Base-by-base conservation (phyloP, 2,888 invertebrate species). In the Drosophila flavopinicola region DNA sequence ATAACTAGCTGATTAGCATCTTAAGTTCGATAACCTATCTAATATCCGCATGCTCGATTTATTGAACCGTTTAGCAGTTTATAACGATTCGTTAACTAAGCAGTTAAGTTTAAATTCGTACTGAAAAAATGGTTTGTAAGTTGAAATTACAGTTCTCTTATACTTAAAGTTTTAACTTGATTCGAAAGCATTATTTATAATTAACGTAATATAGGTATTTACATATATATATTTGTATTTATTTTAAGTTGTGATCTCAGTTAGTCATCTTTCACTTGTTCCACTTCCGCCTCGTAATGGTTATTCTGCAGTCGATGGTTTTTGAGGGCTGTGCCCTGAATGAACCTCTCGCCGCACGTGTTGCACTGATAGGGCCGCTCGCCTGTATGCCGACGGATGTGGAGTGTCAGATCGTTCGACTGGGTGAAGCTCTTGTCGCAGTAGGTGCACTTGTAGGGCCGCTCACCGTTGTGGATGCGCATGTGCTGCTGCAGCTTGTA, bases 381-480 rank as follows among this genome's bases (percentile, higher is more conserved):
- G 38, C 95, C 95, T 0, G 95, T 95, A 84, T 95, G 95, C 0
- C 95, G 91, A 0, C 95, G 92, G 78, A 95, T 93, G 85, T 95
- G 95, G 11, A 95, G 87, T 0, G 94, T 94, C 44, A 95, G 90
- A 82, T 95, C 95, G 88, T 95, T 95, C 47, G 94, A 95, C 88
- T 95, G 95, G 0, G 94, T 94, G 88, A 95, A 95, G 23, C 90
- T 89, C 60, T 90, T 90, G 20, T 90, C 90, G 49, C 91, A 91
- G 42, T 89, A 93, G 2, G 92, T 92, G 72, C 94, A 94, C 77
- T 93, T 93, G 88, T 93, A 93, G 0, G 94, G 94, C 25, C 93
- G 91, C 39, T 92, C 92, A 0, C 94, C 94, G 0, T 89, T 90
- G 70, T 91, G 91, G 17, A 93, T 93, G 5, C 94, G 92, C 93